Conservation (phyloP, 2,113 vertebrate species). For the Antigone vipio region DNA sequence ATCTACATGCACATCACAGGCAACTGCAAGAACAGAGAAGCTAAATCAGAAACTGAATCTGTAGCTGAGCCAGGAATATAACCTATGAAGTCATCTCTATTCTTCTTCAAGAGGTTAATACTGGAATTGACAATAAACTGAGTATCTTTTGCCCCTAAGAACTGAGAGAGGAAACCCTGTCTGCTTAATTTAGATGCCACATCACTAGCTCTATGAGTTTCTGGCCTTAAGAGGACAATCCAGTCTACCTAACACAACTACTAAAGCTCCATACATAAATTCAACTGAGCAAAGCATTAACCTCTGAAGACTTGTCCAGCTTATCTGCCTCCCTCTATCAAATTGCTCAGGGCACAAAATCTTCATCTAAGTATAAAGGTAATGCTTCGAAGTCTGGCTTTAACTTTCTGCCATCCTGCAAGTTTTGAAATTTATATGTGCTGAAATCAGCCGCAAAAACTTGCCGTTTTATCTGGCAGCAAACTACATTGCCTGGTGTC, state of each 20-base stretch:
- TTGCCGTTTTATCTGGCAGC: neutral
- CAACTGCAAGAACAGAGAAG: neutral
- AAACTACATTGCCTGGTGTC: neutral
- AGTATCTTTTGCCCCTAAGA: neutral
- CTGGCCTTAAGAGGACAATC: neutral
- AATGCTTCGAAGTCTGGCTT: neutral
- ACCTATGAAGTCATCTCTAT: slow-evolving; percentile 19
- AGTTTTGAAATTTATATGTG: neutral
- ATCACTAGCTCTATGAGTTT: neutral
- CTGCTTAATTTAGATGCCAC: neutral
- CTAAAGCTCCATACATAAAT: neutral
- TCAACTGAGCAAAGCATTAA: neutral
- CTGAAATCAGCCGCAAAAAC: neutral
- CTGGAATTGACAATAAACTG: neutral
- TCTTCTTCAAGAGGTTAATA: slow-evolving; percentile 16
- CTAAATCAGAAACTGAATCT: slow-evolving; percentile 13
- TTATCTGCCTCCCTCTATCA: neutral
- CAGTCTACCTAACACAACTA: neutral
- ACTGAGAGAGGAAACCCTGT: neutral
- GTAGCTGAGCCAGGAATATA: neutral
- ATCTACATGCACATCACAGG: neutral
- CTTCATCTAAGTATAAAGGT: neutral
- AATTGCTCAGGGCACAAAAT: neutral
- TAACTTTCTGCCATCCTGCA: neutral
- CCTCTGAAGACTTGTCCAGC: neutral